Evolutionary conservation across 2,797 vertebrate species (phyloP).

Genomic region (Phoeniculus purpureus): DNA sequence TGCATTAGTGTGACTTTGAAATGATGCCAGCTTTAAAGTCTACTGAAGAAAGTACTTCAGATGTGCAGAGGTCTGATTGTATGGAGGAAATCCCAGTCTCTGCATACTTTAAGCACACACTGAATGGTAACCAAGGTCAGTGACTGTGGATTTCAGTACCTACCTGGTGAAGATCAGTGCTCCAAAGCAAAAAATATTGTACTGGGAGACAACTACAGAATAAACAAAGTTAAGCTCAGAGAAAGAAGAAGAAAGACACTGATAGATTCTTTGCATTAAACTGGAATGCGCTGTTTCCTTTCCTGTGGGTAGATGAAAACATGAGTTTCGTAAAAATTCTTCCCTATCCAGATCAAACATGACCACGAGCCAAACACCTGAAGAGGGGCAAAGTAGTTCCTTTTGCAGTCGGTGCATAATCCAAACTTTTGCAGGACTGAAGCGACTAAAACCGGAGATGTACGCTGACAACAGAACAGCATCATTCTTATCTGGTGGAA

Average conservation of each 20-base stretch:
- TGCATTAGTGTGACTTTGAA: not conserved
- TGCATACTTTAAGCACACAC: not conserved
- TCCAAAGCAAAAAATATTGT: not conserved
- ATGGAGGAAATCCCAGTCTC: not conserved
- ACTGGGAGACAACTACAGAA: not conserved
- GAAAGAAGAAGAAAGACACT: not conserved
- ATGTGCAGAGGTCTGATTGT: not conserved
- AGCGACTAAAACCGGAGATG: not conserved
- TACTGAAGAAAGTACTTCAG: not conserved
- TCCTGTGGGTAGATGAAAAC: not conserved
- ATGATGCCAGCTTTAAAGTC: not conserved
- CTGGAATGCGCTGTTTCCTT: not conserved
- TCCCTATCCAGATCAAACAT: not conserved
- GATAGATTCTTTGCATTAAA: not conserved
- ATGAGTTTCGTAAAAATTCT: not conserved
- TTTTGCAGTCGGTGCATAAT: not conserved
- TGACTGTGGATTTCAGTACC: not conserved
- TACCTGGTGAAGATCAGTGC: not conserved
- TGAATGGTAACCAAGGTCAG: not conserved
- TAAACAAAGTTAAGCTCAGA: not conserved
- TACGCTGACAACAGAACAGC: not conserved
- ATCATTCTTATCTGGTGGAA: not conserved
- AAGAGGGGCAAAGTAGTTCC: not conserved
- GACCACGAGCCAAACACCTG: too few relatives aligned
- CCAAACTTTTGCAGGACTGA: not conserved